These are phyloP conservation scores for Drosophila diplacantha DNA, from an alignment of 2,888 invertebrate species.

Conservation along the genomic window DNA sequence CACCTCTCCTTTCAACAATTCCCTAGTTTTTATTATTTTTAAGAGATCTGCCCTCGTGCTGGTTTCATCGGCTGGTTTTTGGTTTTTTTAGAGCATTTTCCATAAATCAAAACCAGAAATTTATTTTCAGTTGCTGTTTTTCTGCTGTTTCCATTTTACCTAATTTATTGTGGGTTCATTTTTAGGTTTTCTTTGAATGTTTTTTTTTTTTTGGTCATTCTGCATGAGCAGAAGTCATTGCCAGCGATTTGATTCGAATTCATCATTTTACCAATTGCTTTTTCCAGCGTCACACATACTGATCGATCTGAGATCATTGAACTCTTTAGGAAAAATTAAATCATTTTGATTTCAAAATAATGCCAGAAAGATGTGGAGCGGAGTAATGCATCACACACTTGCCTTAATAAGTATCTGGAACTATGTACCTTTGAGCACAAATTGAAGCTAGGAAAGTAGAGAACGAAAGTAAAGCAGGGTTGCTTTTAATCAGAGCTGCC, in stretches of 20 bases:
- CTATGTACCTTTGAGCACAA: no score
- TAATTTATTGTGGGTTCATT: conserved; percentile 20
- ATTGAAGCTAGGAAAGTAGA: neutral
- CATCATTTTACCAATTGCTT: conserved; percentile 39
- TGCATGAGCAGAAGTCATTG: conserved; percentile 26
- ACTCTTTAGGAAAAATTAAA: conserved; percentile 12
- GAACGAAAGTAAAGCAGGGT: neutral
- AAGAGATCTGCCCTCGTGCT: conserved; percentile 37
- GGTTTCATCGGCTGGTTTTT: conserved; percentile 25
- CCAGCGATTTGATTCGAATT: conserved; percentile 29
- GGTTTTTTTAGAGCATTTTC: conserved; percentile 30
- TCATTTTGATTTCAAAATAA: conserved; percentile 24
- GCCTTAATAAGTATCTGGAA: conserved; percentile 19
- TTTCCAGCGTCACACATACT: conserved; percentile 4
- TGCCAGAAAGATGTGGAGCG: neutral
- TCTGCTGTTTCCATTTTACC: conserved; percentile 20
- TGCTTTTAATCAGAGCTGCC: neutral
- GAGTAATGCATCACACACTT: conserved; percentile 25
- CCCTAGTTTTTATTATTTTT: conserved; percentile 17
- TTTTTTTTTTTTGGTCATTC: neutral
- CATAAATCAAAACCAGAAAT: conserved; percentile 46
- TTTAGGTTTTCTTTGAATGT: neutral
- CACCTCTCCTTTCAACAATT: conserved; percentile 27
- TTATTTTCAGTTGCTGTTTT: conserved; percentile 24
- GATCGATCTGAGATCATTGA: conserved; percentile 29